Evolutionary conservation across 1,140 invertebrate species (phyloP).

Genomic region (Trinorchestia longiramus): DNA sequence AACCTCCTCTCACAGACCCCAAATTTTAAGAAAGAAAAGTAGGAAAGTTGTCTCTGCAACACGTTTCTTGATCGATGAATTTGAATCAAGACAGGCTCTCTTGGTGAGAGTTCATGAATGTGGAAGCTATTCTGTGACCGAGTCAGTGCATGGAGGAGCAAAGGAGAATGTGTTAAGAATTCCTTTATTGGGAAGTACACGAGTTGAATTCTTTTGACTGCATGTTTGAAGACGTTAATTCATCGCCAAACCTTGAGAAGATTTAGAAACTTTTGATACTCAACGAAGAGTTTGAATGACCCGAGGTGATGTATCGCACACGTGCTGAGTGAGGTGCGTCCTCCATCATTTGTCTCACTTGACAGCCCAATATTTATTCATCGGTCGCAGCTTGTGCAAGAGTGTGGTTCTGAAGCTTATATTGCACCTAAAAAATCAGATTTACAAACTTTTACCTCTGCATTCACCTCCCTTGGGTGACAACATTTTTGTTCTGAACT

Average conservation of each 20-base stretch:
- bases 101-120: background rate
- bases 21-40: background rate
- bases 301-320: background rate
- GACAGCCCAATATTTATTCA: no score
- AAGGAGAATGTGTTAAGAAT: background rate
- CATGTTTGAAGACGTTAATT: background rate
- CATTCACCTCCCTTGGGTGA: no score
- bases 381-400: no score
- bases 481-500: no score
- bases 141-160: background rate
- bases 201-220: background rate
- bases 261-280: background rate
- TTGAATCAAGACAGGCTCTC: background rate
- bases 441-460: no score
- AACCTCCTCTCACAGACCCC: background rate
- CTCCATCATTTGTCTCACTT: no score
- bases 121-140: background rate
- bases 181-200: background rate
- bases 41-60: background rate
- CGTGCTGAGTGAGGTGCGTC: no score
- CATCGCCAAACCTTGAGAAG: background rate
- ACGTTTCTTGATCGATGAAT: background rate
- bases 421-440: no score
- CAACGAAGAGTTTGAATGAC: background rate
- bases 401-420: no score